Evolutionary conservation across 2,113 vertebrate species (phyloP).

Genomic region (Picathartes gymnocephalus): DNA sequence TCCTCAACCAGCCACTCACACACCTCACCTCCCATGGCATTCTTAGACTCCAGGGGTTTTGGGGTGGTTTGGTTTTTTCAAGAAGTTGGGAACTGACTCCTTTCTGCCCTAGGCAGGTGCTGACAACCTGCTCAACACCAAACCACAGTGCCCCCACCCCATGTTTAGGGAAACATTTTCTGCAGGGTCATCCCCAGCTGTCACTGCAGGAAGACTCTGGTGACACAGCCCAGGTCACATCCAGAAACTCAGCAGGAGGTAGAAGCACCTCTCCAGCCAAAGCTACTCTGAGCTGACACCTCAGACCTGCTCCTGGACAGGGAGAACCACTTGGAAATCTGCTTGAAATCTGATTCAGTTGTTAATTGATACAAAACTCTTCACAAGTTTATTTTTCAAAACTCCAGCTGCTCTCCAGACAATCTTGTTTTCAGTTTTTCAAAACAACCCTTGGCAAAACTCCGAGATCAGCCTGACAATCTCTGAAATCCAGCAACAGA

Average conservation of each 20-base stretch:
- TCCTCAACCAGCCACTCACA: neutral
- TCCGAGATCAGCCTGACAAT: neutral
- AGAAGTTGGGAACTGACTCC: neutral
- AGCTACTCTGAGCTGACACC: neutral
- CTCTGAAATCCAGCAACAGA: neutral
- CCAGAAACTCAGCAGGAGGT: neutral
- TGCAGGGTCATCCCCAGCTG: neutral
- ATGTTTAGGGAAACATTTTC: accelerated
- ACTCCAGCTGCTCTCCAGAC: neutral
- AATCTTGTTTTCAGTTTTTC: neutral
- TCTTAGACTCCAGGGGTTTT: neutral
- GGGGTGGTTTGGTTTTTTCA: neutral
- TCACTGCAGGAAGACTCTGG: neutral
- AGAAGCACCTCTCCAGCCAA: neutral
- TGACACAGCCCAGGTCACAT: neutral
- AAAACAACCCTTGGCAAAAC: neutral
- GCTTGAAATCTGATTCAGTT: neutral
- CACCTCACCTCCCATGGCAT: neutral
- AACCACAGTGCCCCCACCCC: accelerated
- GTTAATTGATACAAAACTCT: neutral
- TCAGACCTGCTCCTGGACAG: neutral
- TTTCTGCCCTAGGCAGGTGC: neutral
- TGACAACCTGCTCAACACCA: neutral
- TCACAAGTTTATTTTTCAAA: neutral
- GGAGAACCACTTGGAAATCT: neutral